phyloP scores from a whole-genome alignment of 1,140 invertebrate species.

The Helicoverpa armigera region DNA sequence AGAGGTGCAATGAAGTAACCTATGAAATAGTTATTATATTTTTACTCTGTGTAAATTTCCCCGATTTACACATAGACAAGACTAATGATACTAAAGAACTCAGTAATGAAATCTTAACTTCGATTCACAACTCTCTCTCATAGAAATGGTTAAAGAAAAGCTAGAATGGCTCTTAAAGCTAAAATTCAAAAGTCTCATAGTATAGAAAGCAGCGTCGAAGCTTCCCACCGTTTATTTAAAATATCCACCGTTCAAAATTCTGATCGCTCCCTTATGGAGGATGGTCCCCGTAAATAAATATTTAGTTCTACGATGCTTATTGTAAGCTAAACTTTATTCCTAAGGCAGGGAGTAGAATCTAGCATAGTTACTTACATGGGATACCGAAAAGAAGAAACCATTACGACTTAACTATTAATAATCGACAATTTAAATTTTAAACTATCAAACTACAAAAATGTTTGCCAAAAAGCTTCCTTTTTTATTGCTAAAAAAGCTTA shows the following conservation, averaged over 20 bases:
- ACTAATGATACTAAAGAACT: slow-evolving; percentile 63
- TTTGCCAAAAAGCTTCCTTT: slow-evolving; percentile 75
- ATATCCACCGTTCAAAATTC: slow-evolving; percentile 69
- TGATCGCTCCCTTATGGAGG: slow-evolving; percentile 78
- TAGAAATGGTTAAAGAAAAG: slow-evolving; percentile 70
- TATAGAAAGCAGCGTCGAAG: slow-evolving; percentile 73
- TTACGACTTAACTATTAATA: slow-evolving; percentile 60
- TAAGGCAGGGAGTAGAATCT: slow-evolving; percentile 81
- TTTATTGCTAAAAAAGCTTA: slow-evolving; percentile 83
- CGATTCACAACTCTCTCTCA: slow-evolving; percentile 80
- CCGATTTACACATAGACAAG: slow-evolving; percentile 79
- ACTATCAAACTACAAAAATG: slow-evolving; percentile 74
- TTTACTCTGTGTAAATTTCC: slow-evolving; percentile 82
- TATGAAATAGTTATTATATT: slow-evolving; percentile 58
- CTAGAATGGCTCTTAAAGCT: slow-evolving; percentile 65
- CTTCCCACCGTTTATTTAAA: slow-evolving; percentile 65
- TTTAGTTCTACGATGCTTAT: slow-evolving; percentile 72
- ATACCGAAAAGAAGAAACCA: slow-evolving; percentile 69
- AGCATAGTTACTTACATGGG: slow-evolving; percentile 73
- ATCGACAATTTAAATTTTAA: slow-evolving; percentile 66
- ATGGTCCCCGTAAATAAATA: slow-evolving; percentile 81
- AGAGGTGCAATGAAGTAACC: slow-evolving; percentile 74
- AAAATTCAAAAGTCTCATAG: slow-evolving; percentile 75
- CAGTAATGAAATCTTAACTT: slow-evolving; percentile 65
- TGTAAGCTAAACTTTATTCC: slow-evolving; percentile 70